Base-by-base conservation (phyloP, 1,140 invertebrate genomes). In the Drosophila pandora region DNA sequence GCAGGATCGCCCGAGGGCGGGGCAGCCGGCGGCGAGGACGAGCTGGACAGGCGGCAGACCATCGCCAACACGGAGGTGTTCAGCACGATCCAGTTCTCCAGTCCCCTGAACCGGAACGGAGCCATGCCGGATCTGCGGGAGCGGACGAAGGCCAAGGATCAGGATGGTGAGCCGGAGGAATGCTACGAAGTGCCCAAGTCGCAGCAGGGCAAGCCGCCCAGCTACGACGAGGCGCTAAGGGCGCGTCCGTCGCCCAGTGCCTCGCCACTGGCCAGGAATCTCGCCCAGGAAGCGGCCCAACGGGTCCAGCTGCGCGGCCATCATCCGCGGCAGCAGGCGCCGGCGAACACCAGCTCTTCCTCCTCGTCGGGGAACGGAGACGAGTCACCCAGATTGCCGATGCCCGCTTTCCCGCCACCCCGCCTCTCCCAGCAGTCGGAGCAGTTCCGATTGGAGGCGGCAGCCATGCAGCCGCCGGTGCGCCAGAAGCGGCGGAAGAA, bases 21-120 rank as follows among this genome's bases (percentile, higher is more conserved):
- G 10, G 63, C 30, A 6, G 22, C 41, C 21, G 23, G 55, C 4
- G 47, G 39, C 43, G 59, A 21, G 2, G n/a, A 5, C 0, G 63
- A 79, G 37, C 47, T 72, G 22, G 90, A 88, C n/a, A 74, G 87
- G 9, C 83, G 80, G 2, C 79, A 90, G 60, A 91, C 91, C 3
- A 69, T 92, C 68, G 85, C 89, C 56, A 80, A 68, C 22, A 88
- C 89, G 37, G 91, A 92, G 64, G 82, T 92, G 8, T 92, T 92
- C 2, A 74, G 76, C 45, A 43, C 83, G 1, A 90, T 92, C 21
- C 77, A 87, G 34, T 92, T 92, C 56, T 84, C 70, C 43, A 92
- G 91, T 76, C 91, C 91, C 6, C 39, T 92, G 34, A 80, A 84
- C 53, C 73, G 77, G 0, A 79, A 80, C 0, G 79, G 62, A 6